A percentile compares a stretch with the other conserved stretches of the same genome.
Evolutionary conservation across 2,113 vertebrate species (phyloP).

Genomic region (Eolophus roseicapilla): DNA sequence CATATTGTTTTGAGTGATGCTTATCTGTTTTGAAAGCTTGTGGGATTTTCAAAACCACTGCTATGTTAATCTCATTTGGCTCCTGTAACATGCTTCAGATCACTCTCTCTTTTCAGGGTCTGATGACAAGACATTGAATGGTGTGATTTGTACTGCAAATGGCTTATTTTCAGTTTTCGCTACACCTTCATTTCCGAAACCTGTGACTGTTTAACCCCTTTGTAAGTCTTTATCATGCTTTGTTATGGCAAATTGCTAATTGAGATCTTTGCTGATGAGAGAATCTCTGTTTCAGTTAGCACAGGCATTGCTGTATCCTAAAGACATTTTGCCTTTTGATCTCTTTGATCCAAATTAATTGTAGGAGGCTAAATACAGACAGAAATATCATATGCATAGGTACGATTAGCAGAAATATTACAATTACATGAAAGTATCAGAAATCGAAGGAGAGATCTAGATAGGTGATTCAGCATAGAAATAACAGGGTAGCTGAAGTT

Average conservation of each 20-base stretch:
- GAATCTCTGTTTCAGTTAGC: not conserved
- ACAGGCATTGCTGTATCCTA: not conserved
- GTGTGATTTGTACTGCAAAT: not conserved
- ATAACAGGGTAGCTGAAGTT: not conserved
- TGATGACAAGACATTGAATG: not conserved
- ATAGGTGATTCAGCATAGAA: not conserved
- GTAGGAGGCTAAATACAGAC: not conserved
- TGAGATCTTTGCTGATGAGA: not conserved
- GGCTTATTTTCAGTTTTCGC: not conserved
- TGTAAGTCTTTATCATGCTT: not conserved
- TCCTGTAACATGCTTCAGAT: not conserved
- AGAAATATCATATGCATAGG: not conserved
- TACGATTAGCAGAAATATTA: not conserved
- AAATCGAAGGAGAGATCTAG: not conserved
- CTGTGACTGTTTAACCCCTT: not conserved
- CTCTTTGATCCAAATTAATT: not conserved
- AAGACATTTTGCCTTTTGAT: not conserved
- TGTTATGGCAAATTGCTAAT: not conserved
- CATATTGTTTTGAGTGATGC: not conserved
- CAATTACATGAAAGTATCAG: not conserved
- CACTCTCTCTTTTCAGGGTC: not conserved
- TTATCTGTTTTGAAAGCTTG: constrained; percentile 20
- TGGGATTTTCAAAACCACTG: constrained; percentile 38
- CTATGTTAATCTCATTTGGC: constrained; percentile 19
- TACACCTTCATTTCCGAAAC: not conserved